Conservation (phyloP, 2,888 invertebrate species). For the Oscheius onirici region DNA sequence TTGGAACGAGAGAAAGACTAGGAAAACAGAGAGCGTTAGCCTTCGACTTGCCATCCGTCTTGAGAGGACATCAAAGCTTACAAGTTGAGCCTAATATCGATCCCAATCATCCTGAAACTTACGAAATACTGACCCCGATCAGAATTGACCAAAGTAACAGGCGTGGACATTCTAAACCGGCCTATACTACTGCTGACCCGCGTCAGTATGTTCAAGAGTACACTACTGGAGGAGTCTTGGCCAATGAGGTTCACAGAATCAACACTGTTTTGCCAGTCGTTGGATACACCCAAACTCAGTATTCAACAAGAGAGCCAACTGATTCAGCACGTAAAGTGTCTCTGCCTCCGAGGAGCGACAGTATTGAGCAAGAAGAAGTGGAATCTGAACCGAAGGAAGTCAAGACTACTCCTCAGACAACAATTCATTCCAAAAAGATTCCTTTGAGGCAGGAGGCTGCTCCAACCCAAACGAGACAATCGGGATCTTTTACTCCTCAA, state of each 20-base stretch:
- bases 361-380: background rate
- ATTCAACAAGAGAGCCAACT: background rate
- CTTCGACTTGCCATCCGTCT: slow-evolving; percentile 26
- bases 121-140: slow-evolving; percentile 3
- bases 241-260: background rate
- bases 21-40: slow-evolving; percentile 16
- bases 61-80: slow-evolving; percentile 28
- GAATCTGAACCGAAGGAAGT: background rate
- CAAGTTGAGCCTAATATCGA: background rate
- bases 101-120: background rate
- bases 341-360: no score
- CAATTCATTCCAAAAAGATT: background rate
- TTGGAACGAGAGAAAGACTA: background rate
- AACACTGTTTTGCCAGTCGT: background rate
- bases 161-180: background rate
- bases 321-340: background rate
- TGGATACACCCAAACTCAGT: background rate
- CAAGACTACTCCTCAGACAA: background rate
- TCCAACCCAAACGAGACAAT: background rate
- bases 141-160: background rate
- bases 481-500: background rate
- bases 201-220: background rate
- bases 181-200: background rate
- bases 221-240: background rate
- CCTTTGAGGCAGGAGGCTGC: slow-evolving; percentile 21